Evolutionary conservation across 2,888 invertebrate genomes (phyloP), one percentile per base, ranked within the genome.

Genomic region (Altica lythri): DNA sequence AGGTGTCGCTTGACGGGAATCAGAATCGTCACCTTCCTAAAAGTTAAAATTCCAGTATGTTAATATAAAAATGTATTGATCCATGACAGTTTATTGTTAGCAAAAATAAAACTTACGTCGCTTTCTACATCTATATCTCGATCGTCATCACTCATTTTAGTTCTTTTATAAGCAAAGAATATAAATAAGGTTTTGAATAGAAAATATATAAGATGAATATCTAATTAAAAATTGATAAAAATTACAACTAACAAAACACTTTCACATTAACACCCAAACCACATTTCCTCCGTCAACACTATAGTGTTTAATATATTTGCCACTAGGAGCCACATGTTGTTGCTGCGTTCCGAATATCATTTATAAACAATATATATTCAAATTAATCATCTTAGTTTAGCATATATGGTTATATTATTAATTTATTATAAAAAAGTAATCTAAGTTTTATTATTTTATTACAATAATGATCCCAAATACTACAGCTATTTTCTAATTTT

Each of bases 51-150:
- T 42, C 55, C 47, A 52, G 43, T 55, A 48, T 47, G 44, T 37
- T 52, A 53, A 57, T 17, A 16, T 30, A 46, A 43, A 50, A 16
- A 46, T 29, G n/a, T 54, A 49, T 54, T 55, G 55, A 54, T 50
- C 53, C 50, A 37, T 9, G 12, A 19, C n/a, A 45, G 34, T 18
- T 48, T 44, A 29, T 40, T 52, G 52, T 34, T 55, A 50, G 46
- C 47, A 54, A 42, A 55, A 48, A 12, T 13, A n/a, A 8, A 69
- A 85, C 91, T 86, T 83, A 94, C 94, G 81, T 94, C 94, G 82
- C 94, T 95, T 81, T 94, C 93, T 72, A 93, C 90, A 78, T 95
- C 95, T 77, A 94, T 91, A 78, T 95, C 94, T 71, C 92, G 84
- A 78, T 95, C 95, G 79, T 95, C 95, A 79, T 95, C 95, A 78